These are phyloP conservation scores for Halcyon leucocephala DNA, from an alignment of 2,797 vertebrate genomes.

Conservation along the genomic window DNA sequence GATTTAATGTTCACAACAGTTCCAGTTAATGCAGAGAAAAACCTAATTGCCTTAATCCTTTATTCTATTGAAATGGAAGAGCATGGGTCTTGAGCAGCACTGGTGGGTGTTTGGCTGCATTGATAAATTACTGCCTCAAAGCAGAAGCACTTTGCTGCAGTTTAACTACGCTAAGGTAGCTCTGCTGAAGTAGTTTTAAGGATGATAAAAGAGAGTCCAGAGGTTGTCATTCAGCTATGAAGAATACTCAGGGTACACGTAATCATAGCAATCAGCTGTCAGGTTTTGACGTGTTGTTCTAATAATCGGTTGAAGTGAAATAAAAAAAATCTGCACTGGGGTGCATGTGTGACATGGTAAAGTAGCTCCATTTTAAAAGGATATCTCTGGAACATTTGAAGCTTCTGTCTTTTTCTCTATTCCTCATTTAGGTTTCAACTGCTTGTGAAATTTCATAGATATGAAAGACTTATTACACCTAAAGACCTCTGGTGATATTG, in stretches of 20 bases:
- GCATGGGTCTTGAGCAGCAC: not conserved
- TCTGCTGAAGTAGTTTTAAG: not conserved
- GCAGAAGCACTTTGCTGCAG: slow-evolving; percentile 1
- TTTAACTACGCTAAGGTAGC: not conserved
- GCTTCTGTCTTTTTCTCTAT: not conserved
- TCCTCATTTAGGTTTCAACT: not conserved
- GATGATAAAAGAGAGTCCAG: slow-evolving; percentile 13
- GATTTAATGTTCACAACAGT: not conserved
- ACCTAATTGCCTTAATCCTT: not conserved
- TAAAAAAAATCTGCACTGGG: not conserved
- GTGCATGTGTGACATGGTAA: not conserved
- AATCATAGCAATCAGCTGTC: slow-evolving; percentile 2
- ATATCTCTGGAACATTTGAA: not conserved
- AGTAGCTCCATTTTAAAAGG: slow-evolving; percentile 30
- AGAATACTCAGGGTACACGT: not conserved
- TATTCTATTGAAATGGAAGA: slow-evolving; percentile 25
- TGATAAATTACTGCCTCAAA: slow-evolving; percentile 16
- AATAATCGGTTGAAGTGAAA: slow-evolving; percentile 3
- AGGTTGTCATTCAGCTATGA: slow-evolving; percentile 11
- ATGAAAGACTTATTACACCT: not conserved
- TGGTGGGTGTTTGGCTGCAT: not conserved
- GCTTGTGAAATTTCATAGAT: not conserved
- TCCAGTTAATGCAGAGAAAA: not conserved
- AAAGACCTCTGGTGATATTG: not conserved
- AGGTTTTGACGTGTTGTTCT: slow-evolving; percentile 36